Evolutionary conservation across 2,113 vertebrate species (phyloP).

Genomic region (Tor tambroides): DNA sequence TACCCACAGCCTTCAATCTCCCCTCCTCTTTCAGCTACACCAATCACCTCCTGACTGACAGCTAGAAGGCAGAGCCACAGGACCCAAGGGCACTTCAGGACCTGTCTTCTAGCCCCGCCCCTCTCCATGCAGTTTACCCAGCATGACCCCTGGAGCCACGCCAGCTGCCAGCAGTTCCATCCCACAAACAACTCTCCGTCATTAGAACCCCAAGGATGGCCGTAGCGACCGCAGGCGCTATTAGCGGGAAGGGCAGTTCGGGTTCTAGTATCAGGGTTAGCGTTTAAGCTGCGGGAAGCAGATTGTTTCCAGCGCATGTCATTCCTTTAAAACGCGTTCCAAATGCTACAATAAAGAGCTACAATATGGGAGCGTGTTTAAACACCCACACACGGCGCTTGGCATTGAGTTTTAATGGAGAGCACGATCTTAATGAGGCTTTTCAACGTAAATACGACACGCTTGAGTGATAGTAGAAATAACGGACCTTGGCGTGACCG

Average conservation of each 20-base stretch:
- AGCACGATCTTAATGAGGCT: constrained; percentile 47
- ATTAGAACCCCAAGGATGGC: constrained; percentile 35
- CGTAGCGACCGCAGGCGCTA: constrained; percentile 17
- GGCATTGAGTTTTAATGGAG: constrained; percentile 37
- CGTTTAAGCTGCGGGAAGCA: constrained; percentile 33
- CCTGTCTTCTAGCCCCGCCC: constrained; percentile 19
- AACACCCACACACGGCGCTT: constrained; percentile 27
- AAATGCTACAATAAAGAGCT: constrained; percentile 12
- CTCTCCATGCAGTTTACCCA: constrained; percentile 53
- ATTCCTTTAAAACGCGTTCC: constrained; percentile 33
- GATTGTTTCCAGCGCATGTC: constrained; percentile 44
- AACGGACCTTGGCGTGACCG: constrained; percentile 27
- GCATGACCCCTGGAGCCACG: constrained; percentile 46
- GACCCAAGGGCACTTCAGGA: constrained; percentile 20
- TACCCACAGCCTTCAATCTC: background rate
- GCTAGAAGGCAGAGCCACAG: background rate
- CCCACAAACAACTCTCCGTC: constrained; percentile 23
- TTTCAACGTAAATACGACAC: constrained; percentile 42
- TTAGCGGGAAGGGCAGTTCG: constrained; percentile 26
- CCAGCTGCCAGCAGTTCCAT: constrained; percentile 59
- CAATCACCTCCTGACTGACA: constrained; percentile 27
- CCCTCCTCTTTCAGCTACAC: constrained; percentile 3
- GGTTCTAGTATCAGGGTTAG: constrained; percentile 28
- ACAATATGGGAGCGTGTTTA: constrained; percentile 38
- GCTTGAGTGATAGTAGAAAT: constrained; percentile 28